Conservation (phyloP, 2,113 vertebrate genomes). For the Lasiurus cinereus region DNA sequence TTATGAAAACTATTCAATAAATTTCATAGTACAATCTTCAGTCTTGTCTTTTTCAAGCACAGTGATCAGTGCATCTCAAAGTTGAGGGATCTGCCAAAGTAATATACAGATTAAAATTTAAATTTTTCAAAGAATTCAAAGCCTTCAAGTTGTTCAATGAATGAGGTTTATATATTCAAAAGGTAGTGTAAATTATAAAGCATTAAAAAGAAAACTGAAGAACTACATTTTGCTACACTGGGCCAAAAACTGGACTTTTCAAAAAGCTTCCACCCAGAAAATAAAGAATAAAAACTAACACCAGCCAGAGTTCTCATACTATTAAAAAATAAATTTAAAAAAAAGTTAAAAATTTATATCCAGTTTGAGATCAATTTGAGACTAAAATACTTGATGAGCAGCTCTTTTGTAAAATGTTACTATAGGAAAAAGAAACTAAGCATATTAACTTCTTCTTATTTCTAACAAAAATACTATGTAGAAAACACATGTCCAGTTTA, state of each 20-base stretch:
- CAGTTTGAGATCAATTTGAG: conserved; percentile 83
- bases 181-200: conserved; percentile 78
- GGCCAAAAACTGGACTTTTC: conserved; percentile 78
- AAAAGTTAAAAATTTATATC: conserved; percentile 84
- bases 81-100: conserved; percentile 82
- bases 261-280: conserved; percentile 74
- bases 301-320: conserved; percentile 75
- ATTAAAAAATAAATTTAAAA: conserved; percentile 81
- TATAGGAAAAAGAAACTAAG: conserved; percentile 80
- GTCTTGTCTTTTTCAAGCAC: conserved; percentile 87
- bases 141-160: conserved; percentile 82
- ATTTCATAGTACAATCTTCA: conserved; percentile 89
- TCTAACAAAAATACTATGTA: conserved; percentile 80
- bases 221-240: conserved; percentile 79
- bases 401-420: conserved; percentile 84
- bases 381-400: conserved; percentile 85
- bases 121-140: conserved; percentile 79
- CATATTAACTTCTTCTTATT: conserved; percentile 70
- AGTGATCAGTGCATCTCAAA: conserved; percentile 89
- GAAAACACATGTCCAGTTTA: conserved; percentile 86
- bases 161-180: conserved; percentile 83
- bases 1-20: conserved; percentile 86
- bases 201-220: conserved; percentile 69
- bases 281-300: conserved; percentile 67
- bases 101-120: conserved; percentile 80